These are phyloP conservation scores for Lemur catta DNA, from an alignment of 2,797 vertebrate species.

Conservation along the genomic window DNA sequence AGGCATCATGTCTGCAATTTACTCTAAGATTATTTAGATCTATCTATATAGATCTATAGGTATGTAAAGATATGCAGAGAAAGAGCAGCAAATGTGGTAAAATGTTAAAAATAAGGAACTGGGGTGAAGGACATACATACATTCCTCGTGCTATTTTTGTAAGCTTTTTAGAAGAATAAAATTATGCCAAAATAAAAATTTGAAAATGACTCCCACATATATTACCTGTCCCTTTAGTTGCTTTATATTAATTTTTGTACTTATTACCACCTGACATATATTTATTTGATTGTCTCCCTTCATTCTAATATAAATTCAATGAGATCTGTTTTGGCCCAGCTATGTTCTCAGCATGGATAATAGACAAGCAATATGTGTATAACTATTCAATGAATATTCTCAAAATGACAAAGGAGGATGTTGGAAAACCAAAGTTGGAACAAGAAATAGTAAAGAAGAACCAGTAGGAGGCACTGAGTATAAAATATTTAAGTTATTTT, in stretches of 20 bases:
- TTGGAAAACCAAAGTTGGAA: not conserved
- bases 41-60: not conserved
- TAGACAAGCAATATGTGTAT: not conserved
- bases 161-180: not conserved
- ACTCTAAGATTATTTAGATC: not conserved
- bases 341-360: not conserved
- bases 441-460: not conserved
- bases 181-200: not conserved
- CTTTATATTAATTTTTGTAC: not conserved
- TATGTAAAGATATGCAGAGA: not conserved
- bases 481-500: not conserved
- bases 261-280: not conserved
- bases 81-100: not conserved
- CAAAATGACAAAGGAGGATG: not conserved
- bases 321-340: not conserved
- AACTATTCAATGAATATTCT: not conserved
- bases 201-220: not conserved
- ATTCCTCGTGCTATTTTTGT: not conserved
- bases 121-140: not conserved
- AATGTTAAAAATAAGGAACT: not conserved
- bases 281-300: not conserved
- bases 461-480: not conserved
- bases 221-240: not conserved
- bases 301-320: not conserved
- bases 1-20: not conserved